phyloP scores from a whole-genome alignment of 1,140 invertebrate species.

The Anastatus disparis region DNA sequence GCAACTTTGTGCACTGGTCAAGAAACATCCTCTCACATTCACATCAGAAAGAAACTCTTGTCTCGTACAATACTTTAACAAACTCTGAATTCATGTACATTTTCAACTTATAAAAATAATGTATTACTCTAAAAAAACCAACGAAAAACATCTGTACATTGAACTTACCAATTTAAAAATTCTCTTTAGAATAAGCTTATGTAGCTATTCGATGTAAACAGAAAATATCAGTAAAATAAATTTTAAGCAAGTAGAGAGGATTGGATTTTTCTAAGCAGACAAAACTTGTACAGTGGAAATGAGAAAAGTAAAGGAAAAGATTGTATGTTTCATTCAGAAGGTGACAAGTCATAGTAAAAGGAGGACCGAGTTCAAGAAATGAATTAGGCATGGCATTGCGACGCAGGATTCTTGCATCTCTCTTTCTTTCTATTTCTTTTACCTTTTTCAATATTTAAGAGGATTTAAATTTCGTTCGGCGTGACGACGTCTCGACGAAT shows the following conservation, averaged over 20 bases:
- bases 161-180: no score
- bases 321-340: constrained; percentile 39
- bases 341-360: constrained; percentile 37
- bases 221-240: neutral
- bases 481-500: constrained; percentile 60
- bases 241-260: constrained; percentile 14
- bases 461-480: constrained; percentile 62
- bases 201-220: neutral
- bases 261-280: constrained; percentile 29
- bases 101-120: no score
- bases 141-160: no score
- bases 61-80: no score
- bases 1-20: no score
- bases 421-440: neutral
- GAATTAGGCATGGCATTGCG: constrained; percentile 39
- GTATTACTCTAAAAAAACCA: no score
- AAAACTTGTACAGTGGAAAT: neutral
- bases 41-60: no score
- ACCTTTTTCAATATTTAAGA: constrained; percentile 64
- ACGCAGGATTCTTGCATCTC: neutral
- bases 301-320: neutral
- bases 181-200: neutral
- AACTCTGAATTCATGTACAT: no score
- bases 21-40: no score
- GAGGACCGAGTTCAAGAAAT: constrained; percentile 22